Conservation (phyloP, 2,113 vertebrate species). For the Atherinomorus stipes region DNA sequence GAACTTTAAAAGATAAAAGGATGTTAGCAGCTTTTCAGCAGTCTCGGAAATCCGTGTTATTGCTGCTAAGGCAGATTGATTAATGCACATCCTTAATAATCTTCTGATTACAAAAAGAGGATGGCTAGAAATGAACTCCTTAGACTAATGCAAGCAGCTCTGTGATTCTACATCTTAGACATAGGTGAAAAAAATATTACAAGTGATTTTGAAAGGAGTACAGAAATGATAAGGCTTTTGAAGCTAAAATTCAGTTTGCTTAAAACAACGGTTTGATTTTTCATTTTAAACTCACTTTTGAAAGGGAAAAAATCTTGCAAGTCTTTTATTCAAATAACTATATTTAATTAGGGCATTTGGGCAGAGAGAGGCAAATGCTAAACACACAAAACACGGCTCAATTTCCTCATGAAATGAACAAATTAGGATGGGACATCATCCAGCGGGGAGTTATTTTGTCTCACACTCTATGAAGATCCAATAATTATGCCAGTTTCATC, state of each 20-base stretch:
- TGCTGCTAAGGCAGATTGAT: too few species aligned
- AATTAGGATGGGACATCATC: slow-evolving; percentile 48
- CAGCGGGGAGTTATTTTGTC: slow-evolving; percentile 47
- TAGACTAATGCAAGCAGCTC: background rate
- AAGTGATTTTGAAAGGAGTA: background rate
- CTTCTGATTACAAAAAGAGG: background rate
- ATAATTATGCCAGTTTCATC: slow-evolving; percentile 54
- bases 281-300: background rate
- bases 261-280: background rate
- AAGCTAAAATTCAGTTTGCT: too few species aligned
- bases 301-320: background rate
- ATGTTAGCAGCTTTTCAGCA: background rate
- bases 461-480: slow-evolving; percentile 41
- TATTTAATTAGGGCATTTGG: background rate
- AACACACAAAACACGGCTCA: slow-evolving; percentile 40
- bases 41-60: background rate
- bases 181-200: background rate
- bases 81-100: background rate
- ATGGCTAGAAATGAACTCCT: background rate
- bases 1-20: too few species aligned
- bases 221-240: background rate
- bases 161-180: background rate
- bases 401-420: slow-evolving; percentile 54
- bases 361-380: slow-evolving; percentile 37
- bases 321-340: background rate